Percentiles rank a stretch among this genome's conserved stretches.
phyloP scores from a whole-genome alignment of 2,113 vertebrate genomes.

The Tragelaphus strepsiceros region DNA sequence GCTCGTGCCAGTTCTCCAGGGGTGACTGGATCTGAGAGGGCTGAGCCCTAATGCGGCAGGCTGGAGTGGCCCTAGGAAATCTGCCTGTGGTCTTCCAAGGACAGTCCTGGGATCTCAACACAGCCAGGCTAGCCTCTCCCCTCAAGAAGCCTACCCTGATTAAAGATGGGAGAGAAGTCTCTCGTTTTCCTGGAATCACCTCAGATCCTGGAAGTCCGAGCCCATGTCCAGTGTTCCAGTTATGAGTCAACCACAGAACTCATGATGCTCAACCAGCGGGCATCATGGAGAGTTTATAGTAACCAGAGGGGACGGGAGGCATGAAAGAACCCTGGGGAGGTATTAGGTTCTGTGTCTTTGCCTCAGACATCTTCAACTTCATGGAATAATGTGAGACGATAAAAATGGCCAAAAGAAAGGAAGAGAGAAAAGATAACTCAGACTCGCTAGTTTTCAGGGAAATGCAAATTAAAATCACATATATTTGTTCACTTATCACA shows the following conservation, averaged over 20 bases:
- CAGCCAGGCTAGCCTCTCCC: neutral
- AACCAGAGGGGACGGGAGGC: neutral
- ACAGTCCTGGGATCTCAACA: accelerated
- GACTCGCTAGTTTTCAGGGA: neutral
- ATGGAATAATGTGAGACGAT: neutral
- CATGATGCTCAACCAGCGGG: accelerated
- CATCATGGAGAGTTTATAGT: neutral
- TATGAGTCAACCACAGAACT: neutral
- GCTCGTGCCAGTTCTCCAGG: slow-evolving; percentile 71
- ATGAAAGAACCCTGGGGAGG: neutral
- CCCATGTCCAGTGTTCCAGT: neutral
- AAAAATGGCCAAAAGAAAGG: neutral
- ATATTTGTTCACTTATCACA: neutral
- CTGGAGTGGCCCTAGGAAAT: neutral
- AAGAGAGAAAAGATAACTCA: neutral
- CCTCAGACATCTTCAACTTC: neutral
- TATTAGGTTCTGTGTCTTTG: neutral
- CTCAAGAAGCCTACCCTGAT: neutral
- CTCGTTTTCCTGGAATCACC: neutral
- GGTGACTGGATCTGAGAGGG: slow-evolving; percentile 39
- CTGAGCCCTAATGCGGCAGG: neutral
- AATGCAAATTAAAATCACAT: neutral
- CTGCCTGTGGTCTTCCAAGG: neutral
- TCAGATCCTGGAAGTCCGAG: neutral
- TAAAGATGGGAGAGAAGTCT: neutral